A percentile compares a stretch with the other conserved stretches of the same genome.
Evolutionary conservation across 2,113 vertebrate species (phyloP).

Genomic region (Edolisoma coerulescens): DNA sequence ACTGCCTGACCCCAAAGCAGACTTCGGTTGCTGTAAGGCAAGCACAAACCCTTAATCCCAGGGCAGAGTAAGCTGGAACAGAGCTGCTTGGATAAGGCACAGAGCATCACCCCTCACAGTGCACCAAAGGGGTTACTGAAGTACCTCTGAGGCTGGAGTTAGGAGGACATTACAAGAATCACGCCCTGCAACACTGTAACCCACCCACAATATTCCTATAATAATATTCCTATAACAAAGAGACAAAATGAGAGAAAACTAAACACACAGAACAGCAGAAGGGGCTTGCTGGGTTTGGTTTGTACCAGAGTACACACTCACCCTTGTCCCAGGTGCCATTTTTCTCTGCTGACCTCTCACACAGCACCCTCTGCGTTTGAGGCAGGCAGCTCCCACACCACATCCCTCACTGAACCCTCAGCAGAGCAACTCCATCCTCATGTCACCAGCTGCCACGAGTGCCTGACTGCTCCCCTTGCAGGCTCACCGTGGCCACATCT

Average conservation of each 20-base stretch:
- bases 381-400: neutral
- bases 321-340: too few species aligned
- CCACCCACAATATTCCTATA: too few species aligned
- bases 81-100: neutral
- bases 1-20: neutral
- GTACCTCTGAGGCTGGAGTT: rapidly evolving
- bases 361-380: rapidly evolving
- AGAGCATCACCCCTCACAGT: neutral
- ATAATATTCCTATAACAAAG: neutral
- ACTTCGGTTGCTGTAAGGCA: neutral
- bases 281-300: rapidly evolving
- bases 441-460: rapidly evolving
- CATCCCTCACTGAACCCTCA: neutral
- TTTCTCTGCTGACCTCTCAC: neutral
- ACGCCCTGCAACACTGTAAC: rapidly evolving
- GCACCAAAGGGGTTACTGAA: neutral
- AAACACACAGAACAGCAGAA: neutral
- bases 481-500: rapidly evolving
- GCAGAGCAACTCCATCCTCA: neutral
- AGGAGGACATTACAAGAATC: neutral
- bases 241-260: neutral
- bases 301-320: neutral
- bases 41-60: neutral
- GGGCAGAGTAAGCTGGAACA: neutral
- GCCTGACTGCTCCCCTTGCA: neutral